Percentiles rank a stretch among this genome's conserved stretches.
These are phyloP conservation scores for Megaceryle torquata DNA, from an alignment of 2,113 vertebrate species.

Conservation along the genomic window DNA sequence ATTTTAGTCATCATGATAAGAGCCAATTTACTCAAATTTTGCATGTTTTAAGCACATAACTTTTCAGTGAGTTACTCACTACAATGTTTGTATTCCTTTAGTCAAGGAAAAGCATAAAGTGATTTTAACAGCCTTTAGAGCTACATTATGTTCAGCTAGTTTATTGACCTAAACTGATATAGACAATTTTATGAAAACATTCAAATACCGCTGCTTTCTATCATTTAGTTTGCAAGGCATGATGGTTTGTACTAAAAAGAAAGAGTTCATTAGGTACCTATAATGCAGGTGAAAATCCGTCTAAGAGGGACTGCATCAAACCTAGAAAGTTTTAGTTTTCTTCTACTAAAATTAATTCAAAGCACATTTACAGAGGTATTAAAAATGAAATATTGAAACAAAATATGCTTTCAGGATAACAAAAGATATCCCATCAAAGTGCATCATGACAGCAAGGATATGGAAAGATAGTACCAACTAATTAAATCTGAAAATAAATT, in stretches of 20 bases:
- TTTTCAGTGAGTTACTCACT: not conserved
- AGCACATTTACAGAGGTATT: not conserved
- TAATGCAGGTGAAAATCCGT: not conserved
- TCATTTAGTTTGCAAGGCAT: not conserved
- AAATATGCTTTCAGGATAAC: not conserved
- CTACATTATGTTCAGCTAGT: not conserved
- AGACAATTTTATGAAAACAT: not conserved
- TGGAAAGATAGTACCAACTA: not conserved
- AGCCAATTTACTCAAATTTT: not conserved
- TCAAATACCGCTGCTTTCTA: not conserved
- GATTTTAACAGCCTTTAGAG: not conserved
- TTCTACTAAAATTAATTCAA: not conserved
- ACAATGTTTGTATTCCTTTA: not conserved
- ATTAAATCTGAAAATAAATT: not conserved
- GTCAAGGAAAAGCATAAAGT: not conserved
- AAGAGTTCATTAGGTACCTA: not conserved
- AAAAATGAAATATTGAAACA: not conserved
- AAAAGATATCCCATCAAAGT: not conserved
- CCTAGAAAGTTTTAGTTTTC: not conserved
- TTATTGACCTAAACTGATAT: not conserved
- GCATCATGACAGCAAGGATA: not conserved
- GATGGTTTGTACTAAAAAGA: fast-evolving
- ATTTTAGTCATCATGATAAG: not conserved
- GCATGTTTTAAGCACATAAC: not conserved
- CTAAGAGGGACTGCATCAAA: not conserved